These are phyloP conservation scores for Calycopis cecrops DNA, from an alignment of 1,140 invertebrate species.

Conservation along the genomic window DNA sequence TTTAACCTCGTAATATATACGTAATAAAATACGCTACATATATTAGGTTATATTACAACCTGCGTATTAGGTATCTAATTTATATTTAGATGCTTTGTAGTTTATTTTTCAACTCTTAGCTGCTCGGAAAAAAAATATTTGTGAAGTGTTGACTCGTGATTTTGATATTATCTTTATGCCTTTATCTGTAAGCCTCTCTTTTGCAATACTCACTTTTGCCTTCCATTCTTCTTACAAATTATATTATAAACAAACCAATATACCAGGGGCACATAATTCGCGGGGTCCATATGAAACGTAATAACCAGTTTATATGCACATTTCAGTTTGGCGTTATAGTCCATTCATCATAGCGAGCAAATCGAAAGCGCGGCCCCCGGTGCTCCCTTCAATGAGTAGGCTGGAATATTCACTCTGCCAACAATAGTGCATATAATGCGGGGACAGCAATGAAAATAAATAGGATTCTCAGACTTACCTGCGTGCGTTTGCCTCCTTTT, in stretches of 20 bases:
- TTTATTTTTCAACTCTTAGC: too few species aligned
- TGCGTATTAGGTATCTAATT: too few species aligned
- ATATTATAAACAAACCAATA: neutral
- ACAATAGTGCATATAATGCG: conserved; percentile 47
- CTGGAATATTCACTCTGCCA: conserved; percentile 48
- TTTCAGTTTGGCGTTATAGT: conserved; percentile 49
- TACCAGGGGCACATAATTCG: conserved; percentile 3
- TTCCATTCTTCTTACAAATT: neutral
- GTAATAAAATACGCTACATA: too few species aligned
- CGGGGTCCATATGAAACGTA: conserved; percentile 17
- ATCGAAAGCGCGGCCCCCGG: conserved; percentile 40
- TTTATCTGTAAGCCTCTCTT: too few species aligned
- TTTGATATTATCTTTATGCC: too few species aligned
- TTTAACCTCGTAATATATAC: too few species aligned
- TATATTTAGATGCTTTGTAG: too few species aligned
- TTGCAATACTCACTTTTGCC: too few species aligned
- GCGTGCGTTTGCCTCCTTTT: conserved; percentile 5
- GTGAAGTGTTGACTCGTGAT: too few species aligned
- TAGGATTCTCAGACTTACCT: conserved; percentile 37
- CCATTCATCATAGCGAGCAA: conserved; percentile 57
- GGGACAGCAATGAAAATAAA: conserved; percentile 57
- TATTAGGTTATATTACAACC: too few species aligned
- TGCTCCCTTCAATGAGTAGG: conserved; percentile 45
- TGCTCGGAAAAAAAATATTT: too few species aligned
- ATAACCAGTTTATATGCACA: conserved; percentile 35